phyloP scores from a whole-genome alignment of 2,113 vertebrate genomes.

The Leucoraja erinaceus region DNA sequence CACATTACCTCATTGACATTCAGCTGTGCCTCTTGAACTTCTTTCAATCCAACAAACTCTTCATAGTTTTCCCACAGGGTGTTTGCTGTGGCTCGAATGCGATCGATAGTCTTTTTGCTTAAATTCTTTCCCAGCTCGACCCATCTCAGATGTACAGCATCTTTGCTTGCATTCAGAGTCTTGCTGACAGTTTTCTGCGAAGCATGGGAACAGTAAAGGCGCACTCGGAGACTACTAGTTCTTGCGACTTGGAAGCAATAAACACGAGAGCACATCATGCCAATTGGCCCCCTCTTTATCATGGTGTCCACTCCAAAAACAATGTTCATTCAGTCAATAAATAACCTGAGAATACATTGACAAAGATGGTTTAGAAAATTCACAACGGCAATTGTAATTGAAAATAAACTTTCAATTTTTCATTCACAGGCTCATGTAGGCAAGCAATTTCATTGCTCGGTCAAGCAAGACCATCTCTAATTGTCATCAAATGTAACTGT shows the following conservation, averaged over 20 bases:
- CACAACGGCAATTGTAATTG: not conserved
- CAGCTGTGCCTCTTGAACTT: conserved; percentile 80
- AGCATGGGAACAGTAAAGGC: not conserved
- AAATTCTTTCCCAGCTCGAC: conserved; percentile 57
- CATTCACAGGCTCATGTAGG: not conserved
- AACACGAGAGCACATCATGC: not conserved
- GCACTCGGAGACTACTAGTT: not conserved
- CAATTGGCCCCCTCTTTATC: not conserved
- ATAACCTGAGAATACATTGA: not conserved
- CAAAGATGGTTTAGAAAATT: not conserved
- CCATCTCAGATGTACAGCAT: conserved; percentile 46
- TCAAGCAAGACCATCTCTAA: too few species aligned
- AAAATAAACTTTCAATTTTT: not conserved
- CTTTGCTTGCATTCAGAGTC: not conserved
- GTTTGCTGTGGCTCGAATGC: conserved; percentile 54
- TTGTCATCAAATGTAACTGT: too few species aligned
- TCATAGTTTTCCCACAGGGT: conserved; percentile 86
- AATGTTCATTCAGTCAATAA: conserved; percentile 10
- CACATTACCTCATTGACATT: conserved; percentile 80
- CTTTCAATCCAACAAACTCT: conserved; percentile 86
- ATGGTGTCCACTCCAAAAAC: not conserved
- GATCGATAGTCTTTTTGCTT: conserved; percentile 59
- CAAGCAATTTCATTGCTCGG: too few species aligned
- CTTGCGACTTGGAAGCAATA: not conserved
- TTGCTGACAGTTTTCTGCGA: not conserved